Percentiles rank a stretch among this genome's conserved stretches.
Conservation (phyloP, 2,888 invertebrate genomes). For the Sinotaia quadrata region DNA sequence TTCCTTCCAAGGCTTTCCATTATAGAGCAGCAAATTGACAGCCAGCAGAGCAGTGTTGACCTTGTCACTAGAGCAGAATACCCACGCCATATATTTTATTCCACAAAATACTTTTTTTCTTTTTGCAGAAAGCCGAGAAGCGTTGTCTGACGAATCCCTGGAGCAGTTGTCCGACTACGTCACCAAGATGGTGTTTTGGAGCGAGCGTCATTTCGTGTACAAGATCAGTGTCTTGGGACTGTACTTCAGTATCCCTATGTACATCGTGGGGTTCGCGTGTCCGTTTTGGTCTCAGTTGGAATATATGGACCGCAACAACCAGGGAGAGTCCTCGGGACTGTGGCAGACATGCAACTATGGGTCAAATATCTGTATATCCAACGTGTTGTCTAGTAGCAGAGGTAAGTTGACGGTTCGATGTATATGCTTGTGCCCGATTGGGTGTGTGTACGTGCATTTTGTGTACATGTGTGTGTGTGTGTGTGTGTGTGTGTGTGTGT, state of each 20-base stretch:
- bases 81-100: too few species aligned
- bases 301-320: neutral
- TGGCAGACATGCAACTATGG: constrained; percentile 16
- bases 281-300: constrained; percentile 11
- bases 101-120: too few species aligned
- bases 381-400: neutral
- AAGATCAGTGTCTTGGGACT: constrained; percentile 15
- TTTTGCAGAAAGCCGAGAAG: too few species aligned
- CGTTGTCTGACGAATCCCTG: too few species aligned
- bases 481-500: neutral
- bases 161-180: too few species aligned
- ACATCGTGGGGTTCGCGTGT: constrained; percentile 19
- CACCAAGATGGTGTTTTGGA: constrained; percentile 23
- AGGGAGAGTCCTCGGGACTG: constrained; percentile 11
- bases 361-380: neutral
- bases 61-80: too few species aligned
- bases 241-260: neutral
- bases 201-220: constrained; percentile 4
- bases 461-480: neutral
- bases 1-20: too few species aligned
- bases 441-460: neutral
- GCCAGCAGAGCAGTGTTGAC: too few species aligned
- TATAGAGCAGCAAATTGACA: too few species aligned
- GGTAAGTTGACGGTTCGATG: neutral
- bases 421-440: neutral